Percentiles rank a stretch among this genome's conserved stretches.
phyloP scores from a whole-genome alignment of 2,113 vertebrate species.

The Trematocara macrostoma region DNA sequence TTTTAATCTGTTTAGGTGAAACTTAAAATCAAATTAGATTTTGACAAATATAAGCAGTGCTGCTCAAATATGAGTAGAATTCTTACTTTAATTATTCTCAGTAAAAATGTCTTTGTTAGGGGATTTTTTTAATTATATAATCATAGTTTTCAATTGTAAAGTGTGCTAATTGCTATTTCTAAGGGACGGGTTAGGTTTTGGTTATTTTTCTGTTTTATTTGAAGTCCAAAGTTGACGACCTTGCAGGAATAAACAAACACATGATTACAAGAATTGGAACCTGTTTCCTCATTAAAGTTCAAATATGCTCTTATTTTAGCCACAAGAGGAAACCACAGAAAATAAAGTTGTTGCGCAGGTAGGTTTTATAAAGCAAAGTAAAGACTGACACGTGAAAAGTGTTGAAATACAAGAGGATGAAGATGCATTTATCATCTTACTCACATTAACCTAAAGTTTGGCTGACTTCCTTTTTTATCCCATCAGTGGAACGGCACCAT shows the following conservation, averaged over 20 bases:
- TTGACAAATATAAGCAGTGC: neutral
- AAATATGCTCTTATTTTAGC: neutral
- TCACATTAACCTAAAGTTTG: neutral
- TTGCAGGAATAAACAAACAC: neutral
- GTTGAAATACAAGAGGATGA: neutral
- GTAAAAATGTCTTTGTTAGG: neutral
- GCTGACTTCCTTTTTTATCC: neutral
- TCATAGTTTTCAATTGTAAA: neutral
- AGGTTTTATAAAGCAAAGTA: neutral
- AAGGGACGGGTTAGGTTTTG: neutral
- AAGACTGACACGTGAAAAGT: neutral
- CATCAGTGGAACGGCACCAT: neutral
- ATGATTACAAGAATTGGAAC: neutral
- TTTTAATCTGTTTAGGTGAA: neutral
- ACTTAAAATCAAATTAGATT: neutral
- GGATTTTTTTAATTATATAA: neutral
- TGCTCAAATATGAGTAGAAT: neutral
- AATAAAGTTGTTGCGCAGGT: neutral
- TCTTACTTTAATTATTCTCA: neutral
- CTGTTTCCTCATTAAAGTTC: neutral
- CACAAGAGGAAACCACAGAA: accelerated
- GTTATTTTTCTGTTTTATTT: neutral
- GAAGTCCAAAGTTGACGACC: neutral
- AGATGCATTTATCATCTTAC: neutral
- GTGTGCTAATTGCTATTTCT: neutral